Percentiles rank a stretch among this genome's conserved stretches.
These are phyloP conservation scores for Clitarchus hookeri DNA, from an alignment of 2,888 invertebrate species.

Conservation along the genomic window DNA sequence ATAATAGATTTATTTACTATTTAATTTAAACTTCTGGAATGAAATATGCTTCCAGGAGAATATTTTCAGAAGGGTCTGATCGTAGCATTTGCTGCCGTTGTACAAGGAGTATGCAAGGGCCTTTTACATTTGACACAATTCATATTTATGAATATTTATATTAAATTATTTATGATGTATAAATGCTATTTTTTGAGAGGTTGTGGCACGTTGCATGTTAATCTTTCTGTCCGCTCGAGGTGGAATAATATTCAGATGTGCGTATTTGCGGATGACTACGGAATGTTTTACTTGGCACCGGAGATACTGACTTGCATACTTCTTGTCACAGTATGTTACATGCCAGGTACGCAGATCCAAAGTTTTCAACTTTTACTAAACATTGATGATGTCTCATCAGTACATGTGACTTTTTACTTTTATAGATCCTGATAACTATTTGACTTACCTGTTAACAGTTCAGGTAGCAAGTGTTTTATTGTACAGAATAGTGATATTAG, in stretches of 20 bases:
- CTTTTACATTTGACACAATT: not conserved
- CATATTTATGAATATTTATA: not conserved
- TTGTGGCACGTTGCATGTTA: not conserved
- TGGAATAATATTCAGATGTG: not conserved
- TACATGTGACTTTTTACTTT: slow-evolving; percentile 3
- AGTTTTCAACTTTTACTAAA: slow-evolving; percentile 9
- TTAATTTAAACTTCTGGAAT: not conserved
- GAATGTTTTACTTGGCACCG: not conserved
- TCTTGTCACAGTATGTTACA: not conserved
- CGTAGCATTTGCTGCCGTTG: not conserved
- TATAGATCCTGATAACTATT: not conserved
- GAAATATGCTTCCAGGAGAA: not conserved
- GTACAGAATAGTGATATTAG: slow-evolving; percentile 14
- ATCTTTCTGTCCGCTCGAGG: not conserved
- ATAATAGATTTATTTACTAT: not conserved
- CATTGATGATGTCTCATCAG: not conserved
- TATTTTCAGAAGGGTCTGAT: not conserved
- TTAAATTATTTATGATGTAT: not conserved
- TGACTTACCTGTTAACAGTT: not conserved
- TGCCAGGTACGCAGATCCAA: not conserved
- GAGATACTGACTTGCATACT: not conserved
- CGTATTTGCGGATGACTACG: not conserved
- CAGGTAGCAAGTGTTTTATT: not conserved
- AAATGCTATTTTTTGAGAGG: slow-evolving; percentile 6
- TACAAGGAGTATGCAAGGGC: slow-evolving; percentile 11